phyloP scores from a whole-genome alignment of 2,113 vertebrate genomes.

The Protomyctophum bolini region DNA sequence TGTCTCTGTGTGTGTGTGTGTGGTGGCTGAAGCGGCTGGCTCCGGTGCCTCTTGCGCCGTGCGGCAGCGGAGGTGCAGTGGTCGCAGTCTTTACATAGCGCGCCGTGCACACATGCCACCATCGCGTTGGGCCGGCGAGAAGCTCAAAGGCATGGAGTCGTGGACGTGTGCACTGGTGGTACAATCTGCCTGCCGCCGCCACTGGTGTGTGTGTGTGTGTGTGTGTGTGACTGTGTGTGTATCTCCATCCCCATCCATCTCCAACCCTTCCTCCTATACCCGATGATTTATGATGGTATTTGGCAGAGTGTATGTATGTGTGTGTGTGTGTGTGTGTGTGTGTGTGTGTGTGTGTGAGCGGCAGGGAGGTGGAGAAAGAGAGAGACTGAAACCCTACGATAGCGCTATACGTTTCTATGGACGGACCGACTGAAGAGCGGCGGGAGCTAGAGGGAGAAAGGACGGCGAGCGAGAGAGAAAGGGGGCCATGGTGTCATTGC shows the following conservation, averaged over 20 bases:
- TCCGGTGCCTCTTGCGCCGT: constrained; percentile 8
- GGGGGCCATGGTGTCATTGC: constrained; percentile 49
- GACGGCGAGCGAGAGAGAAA: constrained; percentile 10
- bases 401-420: constrained; percentile 63
- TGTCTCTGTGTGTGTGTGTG: constrained; percentile 18
- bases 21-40: constrained; percentile 17
- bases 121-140: constrained; percentile 34
- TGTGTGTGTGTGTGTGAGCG: constrained; percentile 61
- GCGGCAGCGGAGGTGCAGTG: not conserved
- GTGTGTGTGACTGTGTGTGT: too few species aligned
- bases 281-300: constrained; percentile 81
- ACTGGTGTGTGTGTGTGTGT: constrained; percentile 39
- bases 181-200: constrained; percentile 53
- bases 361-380: constrained; percentile 53
- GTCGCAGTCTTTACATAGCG: constrained; percentile 3
- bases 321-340: constrained; percentile 34
- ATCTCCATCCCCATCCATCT: constrained; percentile 47
- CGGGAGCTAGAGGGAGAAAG: not conserved
- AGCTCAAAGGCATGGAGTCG: constrained; percentile 54
- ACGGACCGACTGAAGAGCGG: constrained; percentile 35
- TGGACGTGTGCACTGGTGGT: constrained; percentile 45
- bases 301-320: constrained; percentile 70
- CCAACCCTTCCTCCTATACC: constrained; percentile 51
- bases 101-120: constrained; percentile 36
- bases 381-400: constrained; percentile 54